Evolutionary conservation across 2,797 vertebrate genomes (phyloP).

Genomic region (Gallinago nigripennis): DNA sequence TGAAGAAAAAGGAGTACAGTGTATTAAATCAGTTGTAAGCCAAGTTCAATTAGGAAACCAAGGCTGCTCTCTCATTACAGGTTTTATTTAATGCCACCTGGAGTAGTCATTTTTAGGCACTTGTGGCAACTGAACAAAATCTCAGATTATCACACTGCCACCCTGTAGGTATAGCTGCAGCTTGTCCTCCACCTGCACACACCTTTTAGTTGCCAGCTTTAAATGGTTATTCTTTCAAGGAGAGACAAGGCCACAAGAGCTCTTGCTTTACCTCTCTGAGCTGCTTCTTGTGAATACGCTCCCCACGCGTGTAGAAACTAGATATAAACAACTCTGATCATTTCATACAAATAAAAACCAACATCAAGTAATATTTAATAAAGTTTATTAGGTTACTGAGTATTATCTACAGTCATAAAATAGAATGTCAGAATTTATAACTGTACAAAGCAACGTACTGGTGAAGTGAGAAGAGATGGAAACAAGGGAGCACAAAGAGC

Average conservation of each 20-base stretch:
- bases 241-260: neutral
- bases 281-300: neutral
- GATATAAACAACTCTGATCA: rapidly evolving
- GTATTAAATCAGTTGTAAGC: neutral
- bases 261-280: neutral
- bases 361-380: constrained; percentile 77
- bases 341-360: neutral
- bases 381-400: constrained; percentile 90
- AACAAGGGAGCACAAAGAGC: neutral
- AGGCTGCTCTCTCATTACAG: neutral
- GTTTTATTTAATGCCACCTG: neutral
- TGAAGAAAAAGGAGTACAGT: neutral
- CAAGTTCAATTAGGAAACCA: neutral
- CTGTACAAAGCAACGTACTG: constrained; percentile 77
- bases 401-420: constrained; percentile 88
- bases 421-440: constrained; percentile 80
- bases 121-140: neutral
- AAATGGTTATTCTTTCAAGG: rapidly evolving
- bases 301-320: neutral
- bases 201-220: neutral
- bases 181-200: neutral
- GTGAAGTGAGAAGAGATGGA: constrained; percentile 26
- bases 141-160: neutral
- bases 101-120: neutral
- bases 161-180: neutral